phyloP scores from a whole-genome alignment of 1,140 invertebrate genomes.

The Anastatus disparis region DNA sequence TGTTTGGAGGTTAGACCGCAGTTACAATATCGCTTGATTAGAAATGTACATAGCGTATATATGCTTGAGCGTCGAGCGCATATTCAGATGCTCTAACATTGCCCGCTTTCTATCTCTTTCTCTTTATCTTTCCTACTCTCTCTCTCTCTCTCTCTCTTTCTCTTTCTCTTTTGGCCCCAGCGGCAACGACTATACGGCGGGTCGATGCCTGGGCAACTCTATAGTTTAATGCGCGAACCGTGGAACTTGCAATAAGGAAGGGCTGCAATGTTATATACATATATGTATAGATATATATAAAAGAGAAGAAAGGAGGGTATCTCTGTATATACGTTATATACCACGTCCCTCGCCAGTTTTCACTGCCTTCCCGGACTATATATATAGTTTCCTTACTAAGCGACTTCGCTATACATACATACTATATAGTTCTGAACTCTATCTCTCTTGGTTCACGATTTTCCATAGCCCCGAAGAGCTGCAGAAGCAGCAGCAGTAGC shows the following conservation, averaged over 20 bases:
- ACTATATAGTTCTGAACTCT: no score
- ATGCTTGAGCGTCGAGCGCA: constrained; percentile 47
- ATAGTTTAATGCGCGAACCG: constrained; percentile 66
- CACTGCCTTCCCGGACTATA: not conserved
- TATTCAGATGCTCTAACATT: constrained; percentile 64
- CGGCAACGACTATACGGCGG: no score
- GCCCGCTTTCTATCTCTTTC: constrained; percentile 40
- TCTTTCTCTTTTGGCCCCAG: constrained; percentile 6
- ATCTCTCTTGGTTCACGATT: no score
- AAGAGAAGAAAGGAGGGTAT: no score
- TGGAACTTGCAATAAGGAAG: constrained; percentile 67
- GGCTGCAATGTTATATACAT: constrained; percentile 36
- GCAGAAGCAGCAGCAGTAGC: no score
- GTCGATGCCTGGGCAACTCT: constrained; percentile 66
- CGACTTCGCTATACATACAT: not conserved
- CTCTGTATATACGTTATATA: constrained; percentile 16
- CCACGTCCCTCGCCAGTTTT: constrained; percentile 22
- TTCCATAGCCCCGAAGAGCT: not conserved
- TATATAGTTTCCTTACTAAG: no score
- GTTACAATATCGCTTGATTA: constrained; percentile 70
- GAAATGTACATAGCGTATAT: constrained; percentile 69
- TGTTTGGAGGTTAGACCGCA: constrained; percentile 68
- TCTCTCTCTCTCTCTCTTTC: constrained; percentile 23
- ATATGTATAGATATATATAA: no score
- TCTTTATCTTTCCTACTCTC: constrained; percentile 17